A percentile compares a stretch with the other conserved stretches of the same genome.
These are phyloP conservation scores for Riparia riparia DNA, from an alignment of 2,113 vertebrate species.

Conservation along the genomic window DNA sequence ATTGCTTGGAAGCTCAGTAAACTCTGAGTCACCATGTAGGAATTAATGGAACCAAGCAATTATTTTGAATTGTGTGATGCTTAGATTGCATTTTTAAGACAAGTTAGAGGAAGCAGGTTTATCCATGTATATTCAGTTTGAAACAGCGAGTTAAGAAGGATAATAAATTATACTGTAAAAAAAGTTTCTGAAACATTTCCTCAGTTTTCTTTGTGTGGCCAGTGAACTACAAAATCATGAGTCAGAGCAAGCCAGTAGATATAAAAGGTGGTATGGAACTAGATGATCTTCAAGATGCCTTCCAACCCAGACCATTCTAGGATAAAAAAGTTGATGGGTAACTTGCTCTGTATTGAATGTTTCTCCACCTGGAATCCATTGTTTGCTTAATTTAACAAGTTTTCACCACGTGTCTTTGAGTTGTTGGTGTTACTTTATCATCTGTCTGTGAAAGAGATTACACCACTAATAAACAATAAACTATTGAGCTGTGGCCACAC, in stretches of 20 bases:
- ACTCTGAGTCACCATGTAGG: neutral
- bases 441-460: neutral
- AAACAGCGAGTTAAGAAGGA: neutral
- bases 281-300: neutral
- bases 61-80: neutral
- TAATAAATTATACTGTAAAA: neutral
- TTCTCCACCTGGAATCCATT: neutral
- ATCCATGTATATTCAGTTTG: neutral
- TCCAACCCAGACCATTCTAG: neutral
- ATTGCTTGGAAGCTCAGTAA: neutral
- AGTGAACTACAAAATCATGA: neutral
- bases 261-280: neutral
- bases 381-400: neutral
- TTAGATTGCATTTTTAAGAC: neutral
- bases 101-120: neutral
- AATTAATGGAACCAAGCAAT: neutral
- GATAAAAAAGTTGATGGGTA: neutral
- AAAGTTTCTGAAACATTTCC: neutral
- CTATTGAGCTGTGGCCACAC: neutral
- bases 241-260: neutral
- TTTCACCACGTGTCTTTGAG: neutral
- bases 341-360: neutral
- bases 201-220: neutral
- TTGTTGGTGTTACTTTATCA: neutral
- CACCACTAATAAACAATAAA: neutral